phyloP scores from a whole-genome alignment of 2,888 invertebrate species.

The Agrotis segetum region DNA sequence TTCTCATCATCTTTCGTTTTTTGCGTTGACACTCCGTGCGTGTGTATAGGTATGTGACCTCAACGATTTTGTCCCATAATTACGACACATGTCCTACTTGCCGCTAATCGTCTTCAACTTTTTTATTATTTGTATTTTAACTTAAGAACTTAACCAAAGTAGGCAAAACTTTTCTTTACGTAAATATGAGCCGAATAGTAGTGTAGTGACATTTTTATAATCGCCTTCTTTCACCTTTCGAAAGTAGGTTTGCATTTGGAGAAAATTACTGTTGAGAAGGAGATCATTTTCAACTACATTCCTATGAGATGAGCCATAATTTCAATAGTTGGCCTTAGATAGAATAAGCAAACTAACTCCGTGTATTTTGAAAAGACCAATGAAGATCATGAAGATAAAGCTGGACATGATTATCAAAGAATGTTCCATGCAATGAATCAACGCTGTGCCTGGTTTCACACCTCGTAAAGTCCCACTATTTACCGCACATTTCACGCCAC shows the following conservation, averaged over 20 bases:
- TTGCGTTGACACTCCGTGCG: conserved; percentile 55
- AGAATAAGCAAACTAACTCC: not conserved
- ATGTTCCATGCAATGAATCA: conserved; percentile 9
- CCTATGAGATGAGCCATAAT: not conserved
- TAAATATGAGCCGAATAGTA: conserved; percentile 4
- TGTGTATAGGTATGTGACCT: conserved; percentile 57
- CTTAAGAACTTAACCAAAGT: conserved; percentile 22
- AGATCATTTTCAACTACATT: not conserved
- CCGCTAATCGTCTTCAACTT: conserved; percentile 46
- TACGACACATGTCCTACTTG: conserved; percentile 51
- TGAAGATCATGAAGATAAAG: no score
- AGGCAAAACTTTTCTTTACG: conserved; percentile 27
- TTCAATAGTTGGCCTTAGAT: no score
- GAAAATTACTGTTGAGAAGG: not conserved
- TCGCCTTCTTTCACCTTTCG: conserved; percentile 1
- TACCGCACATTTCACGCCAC: conserved; percentile 39
- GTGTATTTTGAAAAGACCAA: not conserved
- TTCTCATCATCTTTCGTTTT: conserved; percentile 63
- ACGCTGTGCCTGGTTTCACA: conserved; percentile 30
- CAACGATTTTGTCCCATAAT: conserved; percentile 65
- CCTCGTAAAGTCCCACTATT: conserved; percentile 37
- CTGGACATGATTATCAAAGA: not conserved
- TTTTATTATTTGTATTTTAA: conserved; percentile 53
- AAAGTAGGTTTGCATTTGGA: not conserved
- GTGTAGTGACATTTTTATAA: conserved; percentile 5